Percentiles rank a stretch among this genome's conserved stretches.
Conservation (phyloP, 2,113 vertebrate species). For the Lathamus discolor region DNA sequence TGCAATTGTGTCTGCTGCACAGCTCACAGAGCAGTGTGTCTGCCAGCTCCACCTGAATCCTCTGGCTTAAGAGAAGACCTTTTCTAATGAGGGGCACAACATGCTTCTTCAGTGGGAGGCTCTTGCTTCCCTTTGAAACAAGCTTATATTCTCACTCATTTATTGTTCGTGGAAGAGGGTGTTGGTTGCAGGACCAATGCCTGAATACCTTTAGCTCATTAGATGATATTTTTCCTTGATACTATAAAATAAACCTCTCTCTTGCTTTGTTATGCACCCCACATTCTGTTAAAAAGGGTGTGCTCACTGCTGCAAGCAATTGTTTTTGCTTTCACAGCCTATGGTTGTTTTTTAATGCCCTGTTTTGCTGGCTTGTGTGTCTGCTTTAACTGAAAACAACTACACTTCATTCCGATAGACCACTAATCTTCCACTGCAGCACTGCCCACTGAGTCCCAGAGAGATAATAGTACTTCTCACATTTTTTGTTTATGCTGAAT, state of each 20-base stretch:
- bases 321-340: not conserved
- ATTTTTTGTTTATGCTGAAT: not conserved
- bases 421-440: slow-evolving; percentile 23
- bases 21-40: not conserved
- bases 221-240: not conserved
- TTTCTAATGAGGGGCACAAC: not conserved
- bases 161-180: not conserved
- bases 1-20: fast-evolving
- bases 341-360: not conserved
- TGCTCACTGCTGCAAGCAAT: not conserved
- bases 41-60: not conserved
- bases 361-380: not conserved
- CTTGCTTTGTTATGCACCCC: not conserved
- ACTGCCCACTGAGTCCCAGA: not conserved
- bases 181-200: not conserved
- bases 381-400: not conserved
- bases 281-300: not conserved
- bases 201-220: not conserved
- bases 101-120: not conserved
- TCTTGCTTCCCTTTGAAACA: not conserved
- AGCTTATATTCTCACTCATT: not conserved
- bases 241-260: not conserved
- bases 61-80: not conserved
- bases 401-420: not conserved
- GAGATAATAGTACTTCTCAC: not conserved